Base-by-base conservation (phyloP, 2,797 vertebrate species). In the Pterois miles region DNA sequence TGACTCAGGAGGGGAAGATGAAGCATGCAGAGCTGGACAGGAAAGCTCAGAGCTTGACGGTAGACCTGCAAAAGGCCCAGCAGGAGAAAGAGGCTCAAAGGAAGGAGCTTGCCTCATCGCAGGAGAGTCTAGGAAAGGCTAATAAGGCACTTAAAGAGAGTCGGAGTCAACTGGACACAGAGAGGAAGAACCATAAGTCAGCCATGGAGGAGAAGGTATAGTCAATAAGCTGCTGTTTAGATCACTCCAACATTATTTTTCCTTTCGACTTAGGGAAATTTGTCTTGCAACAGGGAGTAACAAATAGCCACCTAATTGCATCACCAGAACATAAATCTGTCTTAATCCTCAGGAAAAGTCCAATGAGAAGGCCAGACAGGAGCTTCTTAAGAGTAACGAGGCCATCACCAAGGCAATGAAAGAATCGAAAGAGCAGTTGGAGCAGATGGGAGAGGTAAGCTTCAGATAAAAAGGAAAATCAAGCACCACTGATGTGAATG, bases 171-270 rank as follows among this genome's bases (percentile, higher is more conserved):
- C 91, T 97, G 88, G 97, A 98, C 78, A 94, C 94, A 20, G 97
- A 99, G 91, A 96, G 92, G 86, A 96, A 96, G 88, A 96, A 89
- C 87, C 93, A 92, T 77, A 96, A 95, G 90, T 87, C 94, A 60
- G 83, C 91, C 62, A 57, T 96, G 74, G 94, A 93, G 81, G 96
- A 98, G 81, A 96, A 96, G 96, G 98, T 98, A 81, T 87, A 96
- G 78, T 74, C 25, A 36, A 8, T 63, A 65, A 52, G 8, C 20
- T 69, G 27, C 12, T 46, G 29, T 58, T 54, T 40, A 38, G 33
- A 40, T 2, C 16, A 60, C 22, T 29, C 38, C 27, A 22, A 10
- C 8, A n/a, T 43, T 13, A 16, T 8, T 65, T 68, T 60, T 58
- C 8, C 20, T n/a, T n/a, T n/a, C n/a, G n/a, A n/a, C n/a, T n/a